Base-by-base conservation (phyloP, 2,113 vertebrate species). In the Castor canadensis region DNA sequence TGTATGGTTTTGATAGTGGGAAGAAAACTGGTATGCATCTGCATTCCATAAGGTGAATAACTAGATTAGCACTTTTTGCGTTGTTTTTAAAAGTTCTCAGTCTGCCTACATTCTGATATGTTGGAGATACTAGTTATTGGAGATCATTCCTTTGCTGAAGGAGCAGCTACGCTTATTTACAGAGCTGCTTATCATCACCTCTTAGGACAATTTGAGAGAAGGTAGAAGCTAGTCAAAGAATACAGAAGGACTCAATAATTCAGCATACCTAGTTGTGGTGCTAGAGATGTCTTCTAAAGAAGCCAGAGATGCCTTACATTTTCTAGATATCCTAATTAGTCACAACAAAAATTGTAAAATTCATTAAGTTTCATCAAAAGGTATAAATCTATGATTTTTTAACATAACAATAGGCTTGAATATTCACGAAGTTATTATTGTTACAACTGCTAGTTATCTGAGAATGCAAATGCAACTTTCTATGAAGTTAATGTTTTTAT, bases 311-410 rank as follows among this genome's bases (percentile, higher is more conserved):
- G 54, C 28, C 28, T 45, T 49, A 66, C 11, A 58, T 58, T 77
- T 83, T 87, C 76, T 73, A 90, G 52, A 87, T 62, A 93, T 56
- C 45, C 38, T 71, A 90, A 87, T 83, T 79, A 79, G 64, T 87
- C 58, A 88, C 30, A 58, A 19, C 40, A 73, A 85, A 81, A 95
- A 88, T 91, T 84, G 16, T 52, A 87, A 83, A 83, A 72, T 24
- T 76, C 22, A 64, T 60, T 45, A 90, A 19, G 62, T 38, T 93
- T 82, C 64, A 79, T 17, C 86, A 84, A 82, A 90, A 79, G 62
- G 13, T 71, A 73, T 58, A 4, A 67, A 75, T n/a, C 52, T 73
- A 85, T 64, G 35, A 76, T 76, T 94, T 75, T 58, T 54, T 32
- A 40, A 8, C 43, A 93, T 43, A n/a, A 81, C 20, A 93, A 45